A percentile compares a stretch with the other conserved stretches of the same genome.
Conservation (phyloP, 1,140 invertebrate genomes). For the Nasonia longicornis region DNA sequence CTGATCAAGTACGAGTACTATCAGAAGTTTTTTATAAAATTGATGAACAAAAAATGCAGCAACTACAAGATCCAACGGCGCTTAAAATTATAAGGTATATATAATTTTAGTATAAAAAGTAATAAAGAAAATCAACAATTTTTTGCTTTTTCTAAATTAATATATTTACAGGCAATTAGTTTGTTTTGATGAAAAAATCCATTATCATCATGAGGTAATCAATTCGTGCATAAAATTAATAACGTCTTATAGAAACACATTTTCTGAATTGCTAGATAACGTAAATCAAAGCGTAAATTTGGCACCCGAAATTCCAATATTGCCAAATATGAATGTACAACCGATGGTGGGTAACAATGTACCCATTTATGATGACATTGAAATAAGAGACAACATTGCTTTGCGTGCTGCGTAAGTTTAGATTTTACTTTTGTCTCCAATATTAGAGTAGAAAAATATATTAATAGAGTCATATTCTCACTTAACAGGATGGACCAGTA, state of each 20-base stretch:
- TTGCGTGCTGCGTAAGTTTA: conserved; percentile 22
- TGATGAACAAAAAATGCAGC: conserved; percentile 20
- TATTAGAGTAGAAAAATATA: not conserved
- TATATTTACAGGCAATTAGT: conserved; percentile 15
- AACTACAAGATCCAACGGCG: not conserved
- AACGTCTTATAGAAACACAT: conserved; percentile 7
- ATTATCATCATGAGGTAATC: not conserved
- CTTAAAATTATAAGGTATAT: conserved; percentile 6
- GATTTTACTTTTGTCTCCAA: not conserved
- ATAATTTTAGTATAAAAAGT: not conserved
- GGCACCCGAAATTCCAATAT: not conserved
- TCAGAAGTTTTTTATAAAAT: conserved; percentile 5
- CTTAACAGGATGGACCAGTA: conserved; percentile 49
- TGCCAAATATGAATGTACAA: not conserved
- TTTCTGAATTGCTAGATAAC: not conserved
- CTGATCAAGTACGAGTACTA: conserved; percentile 4
- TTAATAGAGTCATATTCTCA: conserved; percentile 31
- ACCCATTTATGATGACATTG: conserved; percentile 12
- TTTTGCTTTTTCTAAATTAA: not conserved
- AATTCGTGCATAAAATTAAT: conserved; percentile 26
- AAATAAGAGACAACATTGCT: conserved; percentile 39
- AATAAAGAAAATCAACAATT: not conserved
- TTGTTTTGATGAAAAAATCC: not conserved
- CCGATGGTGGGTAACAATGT: not conserved
- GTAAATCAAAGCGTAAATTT: not conserved